Evolutionary conservation across 2,113 vertebrate genomes (phyloP).

Genomic region (Pteronura brasiliensis): DNA sequence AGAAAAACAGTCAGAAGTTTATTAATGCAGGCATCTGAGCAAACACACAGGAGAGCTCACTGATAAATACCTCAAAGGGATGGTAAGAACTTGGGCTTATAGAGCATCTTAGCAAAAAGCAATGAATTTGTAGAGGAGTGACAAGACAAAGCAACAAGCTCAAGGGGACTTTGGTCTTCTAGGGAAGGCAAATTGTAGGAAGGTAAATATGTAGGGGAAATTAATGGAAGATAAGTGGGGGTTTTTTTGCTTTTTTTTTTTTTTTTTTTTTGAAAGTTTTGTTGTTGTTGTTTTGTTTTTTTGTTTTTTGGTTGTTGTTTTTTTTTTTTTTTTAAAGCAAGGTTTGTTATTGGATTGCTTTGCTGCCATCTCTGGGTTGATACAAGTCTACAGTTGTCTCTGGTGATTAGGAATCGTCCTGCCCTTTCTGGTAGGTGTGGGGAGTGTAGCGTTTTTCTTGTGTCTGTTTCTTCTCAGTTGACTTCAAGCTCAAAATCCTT

Average conservation of each 20-base stretch:
- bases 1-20: background rate
- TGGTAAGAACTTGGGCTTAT: background rate
- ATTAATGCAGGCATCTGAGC: background rate
- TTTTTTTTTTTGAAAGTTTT: no score
- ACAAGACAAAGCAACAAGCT: background rate
- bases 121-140: background rate
- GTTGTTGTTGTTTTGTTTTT: background rate
- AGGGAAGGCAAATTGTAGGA: background rate
- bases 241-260: no score
- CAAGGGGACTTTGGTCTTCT: background rate
- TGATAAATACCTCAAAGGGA: background rate
- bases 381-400: background rate
- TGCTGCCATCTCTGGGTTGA: background rate
- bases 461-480: background rate
- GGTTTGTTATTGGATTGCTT: background rate
- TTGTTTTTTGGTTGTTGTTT: no score
- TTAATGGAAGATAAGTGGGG: background rate
- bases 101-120: background rate
- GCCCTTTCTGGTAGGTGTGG: background rate
- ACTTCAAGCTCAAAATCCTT: background rate
- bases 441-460: background rate
- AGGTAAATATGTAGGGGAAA: background rate
- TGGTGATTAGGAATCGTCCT: background rate
- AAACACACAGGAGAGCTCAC: background rate
- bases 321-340: no score